Conservation (phyloP, 1,140 invertebrate genomes). For the Philaenus spumarius region DNA sequence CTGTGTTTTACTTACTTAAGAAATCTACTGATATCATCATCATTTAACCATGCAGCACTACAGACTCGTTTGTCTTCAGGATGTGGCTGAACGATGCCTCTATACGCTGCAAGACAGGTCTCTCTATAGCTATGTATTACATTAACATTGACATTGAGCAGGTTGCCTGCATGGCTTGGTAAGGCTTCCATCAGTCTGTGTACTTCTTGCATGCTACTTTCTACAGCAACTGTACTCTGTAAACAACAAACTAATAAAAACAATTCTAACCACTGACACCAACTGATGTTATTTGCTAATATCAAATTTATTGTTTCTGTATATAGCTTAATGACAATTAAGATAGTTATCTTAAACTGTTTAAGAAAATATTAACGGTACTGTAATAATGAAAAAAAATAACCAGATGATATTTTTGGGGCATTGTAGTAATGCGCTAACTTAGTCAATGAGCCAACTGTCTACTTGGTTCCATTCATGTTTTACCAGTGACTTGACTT, state of each 20-base stretch:
- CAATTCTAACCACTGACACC: no score
- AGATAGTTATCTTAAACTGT: no score
- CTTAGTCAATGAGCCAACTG: no score
- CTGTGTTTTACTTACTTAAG: constrained; percentile 60
- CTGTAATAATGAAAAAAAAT: no score
- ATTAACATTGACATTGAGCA: constrained; percentile 60
- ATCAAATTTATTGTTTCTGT: no score
- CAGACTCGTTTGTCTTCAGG: constrained; percentile 72
- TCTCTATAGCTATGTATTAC: constrained; percentile 66
- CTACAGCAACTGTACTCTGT: constrained; percentile 65
- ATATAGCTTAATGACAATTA: no score
- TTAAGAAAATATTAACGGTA: no score
- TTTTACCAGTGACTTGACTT: no score
- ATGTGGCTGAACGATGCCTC: constrained; percentile 70
- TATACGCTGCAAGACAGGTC: constrained; percentile 66
- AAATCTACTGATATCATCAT: constrained; percentile 89
- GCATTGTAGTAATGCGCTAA: no score
- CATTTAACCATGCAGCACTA: constrained; percentile 86
- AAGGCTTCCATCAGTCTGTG: constrained; percentile 60
- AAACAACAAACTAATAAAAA: constrained; percentile 28
- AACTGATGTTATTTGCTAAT: no score
- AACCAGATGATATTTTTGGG: no score
- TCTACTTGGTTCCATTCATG: no score
- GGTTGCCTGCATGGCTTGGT: constrained; percentile 61
- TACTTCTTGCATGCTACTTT: constrained; percentile 60